Evolutionary conservation across 2,113 vertebrate genomes (phyloP).

Genomic region (Peromyscus californicus): DNA sequence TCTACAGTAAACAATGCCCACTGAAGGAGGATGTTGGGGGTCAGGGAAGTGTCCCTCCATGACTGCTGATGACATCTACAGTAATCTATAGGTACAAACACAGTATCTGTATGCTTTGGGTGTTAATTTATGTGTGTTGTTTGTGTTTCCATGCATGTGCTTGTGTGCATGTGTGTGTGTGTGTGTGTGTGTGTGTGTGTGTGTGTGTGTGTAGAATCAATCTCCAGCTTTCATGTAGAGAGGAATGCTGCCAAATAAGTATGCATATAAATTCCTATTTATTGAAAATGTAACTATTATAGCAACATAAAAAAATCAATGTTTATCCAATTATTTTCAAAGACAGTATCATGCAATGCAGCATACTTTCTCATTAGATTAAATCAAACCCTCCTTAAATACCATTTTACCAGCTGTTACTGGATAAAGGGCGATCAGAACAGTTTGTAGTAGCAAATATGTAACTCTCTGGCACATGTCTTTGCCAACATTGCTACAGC

Average conservation of each 20-base stretch:
- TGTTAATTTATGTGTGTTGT: neutral
- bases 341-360: conserved; percentile 85
- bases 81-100: neutral
- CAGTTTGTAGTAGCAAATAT: conserved; percentile 83
- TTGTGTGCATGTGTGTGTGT: neutral
- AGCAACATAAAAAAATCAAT: conserved; percentile 90
- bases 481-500: conserved; percentile 85
- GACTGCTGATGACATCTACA: no score
- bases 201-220: conserved; percentile 55
- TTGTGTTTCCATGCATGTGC: neutral
- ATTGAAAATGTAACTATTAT: conserved; percentile 88
- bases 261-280: conserved; percentile 89
- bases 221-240: conserved; percentile 64
- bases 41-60: neutral
- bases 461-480: conserved; percentile 82
- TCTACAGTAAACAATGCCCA: neutral
- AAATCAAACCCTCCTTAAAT: conserved; percentile 90
- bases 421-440: conserved; percentile 85
- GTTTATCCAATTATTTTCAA: conserved; percentile 90
- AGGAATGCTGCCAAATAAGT: conserved; percentile 83
- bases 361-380: conserved; percentile 89
- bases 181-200: neutral
- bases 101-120: neutral
- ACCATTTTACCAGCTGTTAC: conserved; percentile 90
- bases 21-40: neutral